Evolutionary conservation across 2,888 invertebrate species (phyloP).

Genomic region (Agonopterix alstromeriana): DNA sequence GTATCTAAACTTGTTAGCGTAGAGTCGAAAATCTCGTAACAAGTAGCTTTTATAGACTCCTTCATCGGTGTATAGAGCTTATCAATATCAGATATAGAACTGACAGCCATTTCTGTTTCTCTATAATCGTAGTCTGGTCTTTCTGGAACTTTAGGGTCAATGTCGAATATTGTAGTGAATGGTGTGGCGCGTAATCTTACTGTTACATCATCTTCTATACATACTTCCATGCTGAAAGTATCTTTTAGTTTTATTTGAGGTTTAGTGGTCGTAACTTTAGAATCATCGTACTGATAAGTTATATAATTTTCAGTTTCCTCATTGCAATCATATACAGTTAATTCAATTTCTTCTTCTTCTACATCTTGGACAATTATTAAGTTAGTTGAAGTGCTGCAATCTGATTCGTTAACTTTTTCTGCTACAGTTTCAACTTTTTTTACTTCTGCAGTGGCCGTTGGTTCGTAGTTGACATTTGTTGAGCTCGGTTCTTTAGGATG

Average conservation of each 20-base stretch:
- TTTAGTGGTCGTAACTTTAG: conserved; percentile 20
- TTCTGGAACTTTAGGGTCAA: conserved; percentile 25
- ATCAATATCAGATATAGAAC: conserved; percentile 47
- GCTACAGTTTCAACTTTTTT: conserved; percentile 6
- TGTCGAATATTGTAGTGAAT: conserved; percentile 36
- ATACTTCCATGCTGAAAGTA: conserved; percentile 60
- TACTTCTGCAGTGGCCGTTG: not conserved
- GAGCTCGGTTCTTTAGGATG: conserved; percentile 11
- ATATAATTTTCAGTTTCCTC: conserved; percentile 50
- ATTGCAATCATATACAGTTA: conserved; percentile 46
- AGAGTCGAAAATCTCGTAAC: conserved; percentile 63
- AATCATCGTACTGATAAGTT: conserved; percentile 32
- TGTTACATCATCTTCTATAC: conserved; percentile 52
- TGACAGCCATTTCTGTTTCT: conserved; percentile 57
- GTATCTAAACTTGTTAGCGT: conserved; percentile 66
- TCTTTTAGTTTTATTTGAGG: conserved; percentile 47
- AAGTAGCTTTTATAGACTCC: conserved; percentile 41
- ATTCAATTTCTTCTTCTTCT: conserved; percentile 45
- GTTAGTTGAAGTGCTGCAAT: conserved; percentile 20
- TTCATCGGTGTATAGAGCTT: conserved; percentile 60
- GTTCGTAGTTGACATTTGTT: not conserved
- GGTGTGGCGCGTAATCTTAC: conserved; percentile 51
- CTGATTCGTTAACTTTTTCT: conserved; percentile 22
- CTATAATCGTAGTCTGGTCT: conserved; percentile 28
- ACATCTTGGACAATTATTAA: conserved; percentile 32